Conservation (phyloP, 2,888 invertebrate species). For the Drosophila recens region DNA sequence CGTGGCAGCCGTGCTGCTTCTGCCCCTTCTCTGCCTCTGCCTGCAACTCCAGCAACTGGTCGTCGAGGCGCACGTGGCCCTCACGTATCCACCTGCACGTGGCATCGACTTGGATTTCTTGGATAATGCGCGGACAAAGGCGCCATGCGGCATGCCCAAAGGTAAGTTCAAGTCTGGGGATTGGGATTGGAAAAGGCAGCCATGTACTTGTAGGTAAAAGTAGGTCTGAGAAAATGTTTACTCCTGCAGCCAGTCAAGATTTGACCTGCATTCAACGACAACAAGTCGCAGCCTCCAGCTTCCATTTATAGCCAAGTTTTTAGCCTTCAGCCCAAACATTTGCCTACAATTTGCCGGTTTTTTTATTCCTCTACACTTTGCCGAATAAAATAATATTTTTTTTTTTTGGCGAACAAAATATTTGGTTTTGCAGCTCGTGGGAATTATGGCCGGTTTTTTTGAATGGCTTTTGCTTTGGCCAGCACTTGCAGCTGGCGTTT, state of each 20-base stretch:
- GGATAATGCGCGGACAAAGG: conserved; percentile 94
- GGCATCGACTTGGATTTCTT: conserved; percentile 96
- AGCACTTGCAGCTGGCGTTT: conserved; percentile 54
- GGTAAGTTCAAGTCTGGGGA: conserved; percentile 87
- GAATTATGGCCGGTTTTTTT: conserved; percentile 69
- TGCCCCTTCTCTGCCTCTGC: conserved; percentile 38
- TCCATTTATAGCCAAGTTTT: conserved; percentile 21
- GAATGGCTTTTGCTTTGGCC: conserved; percentile 22
- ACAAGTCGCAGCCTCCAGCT: conserved; percentile 13
- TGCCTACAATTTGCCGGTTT: conserved; percentile 46
- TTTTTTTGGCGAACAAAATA: conserved; percentile 26
- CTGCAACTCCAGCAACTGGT: conserved; percentile 42
- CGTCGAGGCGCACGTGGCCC: conserved; percentile 89
- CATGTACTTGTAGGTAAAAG: conserved; percentile 23
- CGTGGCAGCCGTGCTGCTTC: conserved; percentile 33
- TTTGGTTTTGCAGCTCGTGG: conserved; percentile 58
- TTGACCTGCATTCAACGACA: conserved; percentile 44
- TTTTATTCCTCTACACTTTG: conserved; percentile 17
- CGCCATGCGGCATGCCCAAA: conserved; percentile 98
- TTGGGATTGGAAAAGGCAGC: conserved; percentile 7
- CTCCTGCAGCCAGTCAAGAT: conserved; percentile 11
- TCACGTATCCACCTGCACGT: conserved; percentile 96
- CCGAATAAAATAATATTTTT: conserved; percentile 44
- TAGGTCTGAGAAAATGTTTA: conserved; percentile 50
- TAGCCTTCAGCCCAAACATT: conserved; percentile 45